These are phyloP conservation scores for Brachionus plicatilis DNA, from an alignment of 1,140 invertebrate genomes.

Conservation along the genomic window DNA sequence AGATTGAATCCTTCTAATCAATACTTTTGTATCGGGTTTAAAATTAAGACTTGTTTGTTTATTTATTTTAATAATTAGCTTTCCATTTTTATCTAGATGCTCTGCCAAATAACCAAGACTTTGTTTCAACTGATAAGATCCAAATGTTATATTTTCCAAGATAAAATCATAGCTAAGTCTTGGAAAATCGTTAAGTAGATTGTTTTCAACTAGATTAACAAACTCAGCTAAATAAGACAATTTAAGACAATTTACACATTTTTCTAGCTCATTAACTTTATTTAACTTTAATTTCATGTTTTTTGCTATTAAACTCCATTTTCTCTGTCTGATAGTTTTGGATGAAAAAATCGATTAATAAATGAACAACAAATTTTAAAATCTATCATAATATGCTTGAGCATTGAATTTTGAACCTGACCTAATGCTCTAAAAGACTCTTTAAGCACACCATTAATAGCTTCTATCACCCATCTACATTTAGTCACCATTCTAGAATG, in stretches of 20 bases:
- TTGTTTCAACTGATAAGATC: not conserved
- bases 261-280: not conserved
- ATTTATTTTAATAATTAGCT: not conserved
- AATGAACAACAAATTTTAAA: not conserved
- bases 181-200: not conserved
- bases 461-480: not conserved
- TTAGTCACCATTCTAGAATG: not conserved
- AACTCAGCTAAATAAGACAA: not conserved
- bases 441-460: not conserved
- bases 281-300: not conserved
- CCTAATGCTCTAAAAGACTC: not conserved
- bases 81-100: not conserved
- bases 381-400: not conserved
- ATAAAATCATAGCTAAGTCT: not conserved
- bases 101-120: not conserved
- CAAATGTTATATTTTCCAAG: conserved; percentile 14
- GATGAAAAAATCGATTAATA: conserved; percentile 22
- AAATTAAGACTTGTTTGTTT: not conserved
- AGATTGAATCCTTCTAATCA: not conserved
- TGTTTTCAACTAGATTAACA: not conserved
- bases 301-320: not conserved
- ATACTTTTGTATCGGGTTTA: not conserved
- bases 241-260: not conserved
- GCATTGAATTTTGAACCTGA: conserved; percentile 4
- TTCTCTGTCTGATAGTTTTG: not conserved